Evolutionary conservation across 2,888 invertebrate genomes (phyloP).

Genomic region (Cheilosia vernalis): DNA sequence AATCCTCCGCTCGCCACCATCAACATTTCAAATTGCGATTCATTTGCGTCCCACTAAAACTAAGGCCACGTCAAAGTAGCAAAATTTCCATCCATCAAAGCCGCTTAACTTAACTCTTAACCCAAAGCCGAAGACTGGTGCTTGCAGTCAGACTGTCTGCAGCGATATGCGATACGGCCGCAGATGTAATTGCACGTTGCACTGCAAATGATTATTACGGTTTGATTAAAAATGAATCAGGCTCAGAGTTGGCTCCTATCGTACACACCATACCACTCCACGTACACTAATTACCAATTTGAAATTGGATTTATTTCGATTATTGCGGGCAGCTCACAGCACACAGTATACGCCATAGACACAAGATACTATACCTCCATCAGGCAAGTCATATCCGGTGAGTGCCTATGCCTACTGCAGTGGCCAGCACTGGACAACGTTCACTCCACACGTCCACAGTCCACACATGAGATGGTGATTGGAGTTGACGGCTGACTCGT

Average conservation of each 20-base stretch:
- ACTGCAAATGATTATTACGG: slow-evolving; percentile 69
- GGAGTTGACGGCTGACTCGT: slow-evolving; percentile 63
- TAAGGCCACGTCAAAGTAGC: slow-evolving; percentile 54
- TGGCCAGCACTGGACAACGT: background rate
- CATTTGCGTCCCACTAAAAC: slow-evolving; percentile 16
- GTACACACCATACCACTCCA: slow-evolving; percentile 27
- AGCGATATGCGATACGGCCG: slow-evolving; percentile 3
- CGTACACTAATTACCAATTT: slow-evolving; percentile 70
- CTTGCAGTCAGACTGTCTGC: slow-evolving; percentile 59
- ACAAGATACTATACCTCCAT: slow-evolving; percentile 2
- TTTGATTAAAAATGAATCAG: slow-evolving; percentile 74
- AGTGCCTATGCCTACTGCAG: slow-evolving; percentile 7
- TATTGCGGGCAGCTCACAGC: slow-evolving; percentile 50
- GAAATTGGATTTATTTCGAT: slow-evolving; percentile 73
- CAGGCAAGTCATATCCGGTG: slow-evolving; percentile 25
- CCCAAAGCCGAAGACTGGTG: slow-evolving; percentile 44
- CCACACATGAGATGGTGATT: slow-evolving; percentile 48
- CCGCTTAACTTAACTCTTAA: slow-evolving; percentile 56
- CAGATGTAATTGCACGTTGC: slow-evolving; percentile 68
- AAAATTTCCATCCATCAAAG: slow-evolving; percentile 67
- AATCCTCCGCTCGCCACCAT: background rate
- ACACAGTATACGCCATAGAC: slow-evolving; percentile 34
- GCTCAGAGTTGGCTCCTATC: slow-evolving; percentile 25
- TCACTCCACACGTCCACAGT: slow-evolving; percentile 10
- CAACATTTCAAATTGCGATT: slow-evolving; percentile 22